Evolutionary conservation across 2,113 vertebrate species (phyloP), one percentile per base, ranked within the genome.

Genomic region (Tupaia chinensis): DNA sequence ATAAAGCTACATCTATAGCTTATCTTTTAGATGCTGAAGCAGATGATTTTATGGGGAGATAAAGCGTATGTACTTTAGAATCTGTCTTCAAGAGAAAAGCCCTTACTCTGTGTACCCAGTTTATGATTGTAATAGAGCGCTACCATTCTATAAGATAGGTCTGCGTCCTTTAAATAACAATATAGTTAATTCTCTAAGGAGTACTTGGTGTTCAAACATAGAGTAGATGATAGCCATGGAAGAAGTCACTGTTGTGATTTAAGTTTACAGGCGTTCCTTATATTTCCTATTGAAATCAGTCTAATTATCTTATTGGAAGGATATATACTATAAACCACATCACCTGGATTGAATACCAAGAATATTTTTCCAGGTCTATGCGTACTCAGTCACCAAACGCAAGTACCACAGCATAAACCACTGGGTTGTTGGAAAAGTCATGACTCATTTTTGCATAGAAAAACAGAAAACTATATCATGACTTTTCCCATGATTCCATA

Each of bases 251-350:
- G 19, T 74, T 74, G 19, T 69, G 19, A 22, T 12, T 79, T n/a
- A 68, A 17, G 60, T 93, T 88, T n/a, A 22, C 13, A 76, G n/a
- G 72, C 20, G 91, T 95, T 60, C 65, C 20, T 68, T 93, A 44
- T 23, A 73, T 22, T 85, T 91, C 16, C 72, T 81, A 94, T 14
- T 66, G 70, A 74, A 92, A 90, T 95, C n/a, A 58, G 63, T 17
- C 25, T 81, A 63, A 78, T 78, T 89, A 65, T 23, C 3, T 74
- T 61, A 89, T 83, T 79, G 72, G 20, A 83, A 93, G 73, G 23
- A 53, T 5, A 29, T 3, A 56, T 61, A 92, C 3, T 80, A 69
- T 19, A 72, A 56, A 84, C 14, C n/a, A 58, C 7, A 54, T 17
- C 63, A 82, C 11, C 29, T 87, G 58, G 15, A 56, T 17, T 69